These are phyloP conservation scores for Elaeidobius kamerunicus DNA, from an alignment of 2,888 invertebrate genomes.

Conservation along the genomic window DNA sequence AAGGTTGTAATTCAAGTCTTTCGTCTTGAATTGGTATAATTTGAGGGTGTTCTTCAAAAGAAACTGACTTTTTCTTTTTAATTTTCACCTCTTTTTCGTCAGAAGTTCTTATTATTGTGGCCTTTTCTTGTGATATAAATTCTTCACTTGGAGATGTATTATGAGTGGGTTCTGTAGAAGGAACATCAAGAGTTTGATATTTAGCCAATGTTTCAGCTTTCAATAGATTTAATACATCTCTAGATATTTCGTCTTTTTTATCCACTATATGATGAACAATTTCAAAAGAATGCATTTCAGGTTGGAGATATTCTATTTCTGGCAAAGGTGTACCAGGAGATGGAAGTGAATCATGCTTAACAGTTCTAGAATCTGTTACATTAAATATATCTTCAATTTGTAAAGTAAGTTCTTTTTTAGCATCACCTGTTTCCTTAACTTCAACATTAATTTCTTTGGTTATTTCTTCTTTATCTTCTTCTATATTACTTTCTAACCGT, in stretches of 20 bases:
- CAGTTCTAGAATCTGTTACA: not conserved
- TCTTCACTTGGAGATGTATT: not conserved
- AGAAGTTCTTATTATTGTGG: no score
- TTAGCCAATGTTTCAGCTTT: constrained; percentile 36
- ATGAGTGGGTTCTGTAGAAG: no score
- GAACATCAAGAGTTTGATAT: constrained; percentile 33
- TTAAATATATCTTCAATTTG: constrained; percentile 2
- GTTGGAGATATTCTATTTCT: constrained; percentile 29
- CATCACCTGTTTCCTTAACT: not conserved
- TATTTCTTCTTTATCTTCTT: not conserved
- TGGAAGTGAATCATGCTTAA: not conserved
- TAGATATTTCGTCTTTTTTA: constrained; percentile 16
- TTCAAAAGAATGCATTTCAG: constrained; percentile 22
- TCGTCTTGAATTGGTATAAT: constrained; percentile 35
- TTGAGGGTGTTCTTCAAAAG: constrained; percentile 44
- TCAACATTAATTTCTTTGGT: not conserved
- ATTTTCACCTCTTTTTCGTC: constrained; percentile 31
- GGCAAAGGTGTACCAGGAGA: constrained; percentile 27
- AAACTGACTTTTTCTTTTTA: constrained; percentile 44
- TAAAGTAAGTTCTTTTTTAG: not conserved
- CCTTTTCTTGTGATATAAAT: constrained; percentile 6
- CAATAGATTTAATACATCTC: constrained; percentile 31
- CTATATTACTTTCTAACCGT: not conserved
- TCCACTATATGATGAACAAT: constrained; percentile 4
- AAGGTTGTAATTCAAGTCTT: constrained; percentile 13